Base-by-base conservation (phyloP, 2,113 vertebrate genomes). In the Carlito syrichta region DNA sequence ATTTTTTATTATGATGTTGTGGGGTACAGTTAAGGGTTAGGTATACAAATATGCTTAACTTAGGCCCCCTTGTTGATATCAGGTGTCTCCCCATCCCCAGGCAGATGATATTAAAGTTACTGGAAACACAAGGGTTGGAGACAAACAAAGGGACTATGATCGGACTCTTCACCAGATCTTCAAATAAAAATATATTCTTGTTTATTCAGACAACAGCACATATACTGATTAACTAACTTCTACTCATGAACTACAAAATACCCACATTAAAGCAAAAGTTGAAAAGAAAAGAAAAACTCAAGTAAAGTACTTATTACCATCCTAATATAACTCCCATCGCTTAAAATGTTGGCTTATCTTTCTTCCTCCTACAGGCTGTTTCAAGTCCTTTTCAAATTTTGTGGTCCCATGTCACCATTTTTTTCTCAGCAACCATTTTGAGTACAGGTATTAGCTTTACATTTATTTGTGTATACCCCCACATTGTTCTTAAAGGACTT, bases 201-300 rank as follows among this genome's bases (percentile, higher is more conserved):
- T 79, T 83, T 85, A 50, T 66, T 73, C 11, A 62, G 32, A 91
- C 30, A 77, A 23, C 32, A 20, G 7, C 12, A 77, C 0, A 38
- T 60, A 66, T 54, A 86, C 30, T 52, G 2, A 25, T 43, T 91
- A 95, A 73, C 35, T 92, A 43, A 60, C 35, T 95, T 84, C 40
- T 77, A 85, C 19, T 84, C 35, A 92, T 17, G 82, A 69, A 79
- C 12, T 96, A 20, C 20, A 81, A 94, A 95, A 73, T 77, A 96
- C 82, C 30, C n/a, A 63, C 58, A 90, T 76, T 84, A 95, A 90
- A 89, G 32, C 19, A 83, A 86, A 89, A 79, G 35, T 35, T 86
- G 48, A 66, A 89, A 89, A 62, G 4, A 27, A 84, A 95, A 86
- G 40, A 12, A 81, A 91, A 86, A 58, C 0, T 74, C n/a, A 74